A percentile compares a stretch with the other conserved stretches of the same genome.
Conservation (phyloP, 2,113 vertebrate genomes). For the Laticauda laticaudata region DNA sequence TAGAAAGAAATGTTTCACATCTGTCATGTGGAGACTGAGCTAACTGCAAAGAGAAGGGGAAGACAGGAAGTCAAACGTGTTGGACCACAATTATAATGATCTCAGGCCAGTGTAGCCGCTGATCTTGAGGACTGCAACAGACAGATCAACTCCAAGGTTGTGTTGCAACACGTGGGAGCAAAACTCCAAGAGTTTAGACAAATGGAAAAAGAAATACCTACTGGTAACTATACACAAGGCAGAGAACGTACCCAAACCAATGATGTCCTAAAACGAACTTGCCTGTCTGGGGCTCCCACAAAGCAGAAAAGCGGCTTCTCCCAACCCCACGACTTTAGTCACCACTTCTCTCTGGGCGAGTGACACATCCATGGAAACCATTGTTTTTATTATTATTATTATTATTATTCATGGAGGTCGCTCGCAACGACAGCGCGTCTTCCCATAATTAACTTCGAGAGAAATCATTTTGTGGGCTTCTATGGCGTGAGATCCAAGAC, state of each 20-base stretch:
- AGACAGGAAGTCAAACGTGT: background rate
- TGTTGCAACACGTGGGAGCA: background rate
- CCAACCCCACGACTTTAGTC: background rate
- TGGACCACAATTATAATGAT: background rate
- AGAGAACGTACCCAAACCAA: background rate
- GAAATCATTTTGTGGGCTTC: background rate
- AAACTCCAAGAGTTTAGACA: background rate
- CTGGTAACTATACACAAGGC: no score
- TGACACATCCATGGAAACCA: background rate
- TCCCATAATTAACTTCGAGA: background rate
- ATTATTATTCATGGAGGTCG: background rate
- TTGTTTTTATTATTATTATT: background rate
- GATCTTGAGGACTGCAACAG: background rate
- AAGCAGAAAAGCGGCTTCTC: background rate
- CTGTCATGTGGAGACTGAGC: background rate
- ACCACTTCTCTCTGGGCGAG: background rate
- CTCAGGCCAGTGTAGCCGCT: background rate
- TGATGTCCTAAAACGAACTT: background rate
- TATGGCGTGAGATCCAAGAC: background rate
- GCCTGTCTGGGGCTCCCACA: no score
- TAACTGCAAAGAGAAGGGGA: background rate
- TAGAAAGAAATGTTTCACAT: background rate
- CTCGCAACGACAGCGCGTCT: background rate
- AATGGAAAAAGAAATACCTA: background rate
- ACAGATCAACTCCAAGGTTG: background rate